phyloP scores from a whole-genome alignment of 2,888 invertebrate species.

The Geophilus truncorum region DNA sequence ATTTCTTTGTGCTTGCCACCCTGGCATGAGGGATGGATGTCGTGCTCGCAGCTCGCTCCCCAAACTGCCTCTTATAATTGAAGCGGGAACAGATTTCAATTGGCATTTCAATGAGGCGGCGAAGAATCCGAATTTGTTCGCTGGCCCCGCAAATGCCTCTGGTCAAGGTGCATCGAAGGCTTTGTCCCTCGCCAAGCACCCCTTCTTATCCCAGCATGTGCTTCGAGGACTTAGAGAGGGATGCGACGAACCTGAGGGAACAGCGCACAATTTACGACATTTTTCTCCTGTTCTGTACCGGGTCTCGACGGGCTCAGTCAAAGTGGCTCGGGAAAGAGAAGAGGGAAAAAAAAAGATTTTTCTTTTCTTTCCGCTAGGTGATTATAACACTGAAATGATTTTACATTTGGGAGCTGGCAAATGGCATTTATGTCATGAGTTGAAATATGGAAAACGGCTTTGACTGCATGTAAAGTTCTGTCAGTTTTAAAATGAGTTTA shows the following conservation, averaged over 20 bases:
- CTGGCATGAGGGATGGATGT: not conserved
- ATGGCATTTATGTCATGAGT: not conserved
- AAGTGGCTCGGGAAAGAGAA: not conserved
- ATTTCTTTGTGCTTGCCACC: conserved; percentile 10
- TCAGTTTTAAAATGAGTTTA: no score
- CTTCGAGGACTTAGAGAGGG: not conserved
- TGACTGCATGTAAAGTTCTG: not conserved
- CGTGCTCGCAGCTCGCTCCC: not conserved
- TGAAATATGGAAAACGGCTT: not conserved
- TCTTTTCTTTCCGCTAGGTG: conserved; percentile 10
- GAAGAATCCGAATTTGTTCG: not conserved
- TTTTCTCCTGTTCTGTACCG: not conserved
- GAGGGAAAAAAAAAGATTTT: not conserved
- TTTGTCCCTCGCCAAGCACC: not conserved
- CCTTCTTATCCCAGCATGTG: not conserved
- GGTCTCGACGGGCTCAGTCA: not conserved
- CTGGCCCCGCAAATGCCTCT: not conserved
- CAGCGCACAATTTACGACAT: not conserved
- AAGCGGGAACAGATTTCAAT: conserved; percentile 4
- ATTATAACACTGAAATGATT: not conserved
- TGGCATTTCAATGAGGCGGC: conserved; percentile 1
- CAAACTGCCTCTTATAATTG: conserved; percentile 4
- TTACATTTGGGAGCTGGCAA: not conserved
- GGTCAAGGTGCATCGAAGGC: not conserved
- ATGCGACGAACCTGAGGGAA: not conserved